These are phyloP conservation scores for Acanthisitta chloris DNA, from an alignment of 2,113 vertebrate species.

Conservation along the genomic window DNA sequence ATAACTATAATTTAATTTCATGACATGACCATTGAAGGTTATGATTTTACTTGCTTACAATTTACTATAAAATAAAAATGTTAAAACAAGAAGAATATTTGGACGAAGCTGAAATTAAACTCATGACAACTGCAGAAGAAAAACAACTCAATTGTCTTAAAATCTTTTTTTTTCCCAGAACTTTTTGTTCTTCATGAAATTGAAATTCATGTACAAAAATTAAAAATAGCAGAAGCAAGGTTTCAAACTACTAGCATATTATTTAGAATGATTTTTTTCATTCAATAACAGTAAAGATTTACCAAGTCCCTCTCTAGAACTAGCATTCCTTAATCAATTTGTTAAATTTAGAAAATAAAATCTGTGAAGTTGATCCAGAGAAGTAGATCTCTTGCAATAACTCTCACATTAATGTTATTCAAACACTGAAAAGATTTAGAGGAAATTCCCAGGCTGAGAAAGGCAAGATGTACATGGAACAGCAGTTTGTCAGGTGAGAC, in stretches of 20 bases:
- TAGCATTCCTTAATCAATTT: neutral
- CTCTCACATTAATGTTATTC: neutral
- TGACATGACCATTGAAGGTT: neutral
- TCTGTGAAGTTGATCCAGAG: neutral
- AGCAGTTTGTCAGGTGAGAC: neutral
- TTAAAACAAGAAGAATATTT: neutral
- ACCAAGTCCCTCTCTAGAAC: neutral
- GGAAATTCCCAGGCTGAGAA: neutral
- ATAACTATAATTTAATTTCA: neutral
- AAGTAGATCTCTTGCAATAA: neutral
- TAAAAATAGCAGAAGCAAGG: neutral
- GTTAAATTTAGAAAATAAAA: neutral
- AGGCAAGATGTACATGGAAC: neutral
- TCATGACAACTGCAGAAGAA: neutral
- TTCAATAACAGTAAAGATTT: neutral
- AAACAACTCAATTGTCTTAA: neutral
- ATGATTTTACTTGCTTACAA: neutral
- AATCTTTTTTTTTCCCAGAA: fast-evolving
- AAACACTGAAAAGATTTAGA: neutral
- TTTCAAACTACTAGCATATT: neutral
- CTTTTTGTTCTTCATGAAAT: neutral
- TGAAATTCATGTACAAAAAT: neutral
- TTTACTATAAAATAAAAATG: neutral
- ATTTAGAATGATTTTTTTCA: neutral
- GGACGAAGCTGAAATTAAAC: neutral